A percentile compares a stretch with the other conserved stretches of the same genome.
Conservation (phyloP, 2,113 vertebrate genomes). For the Paracanthobrama guichenoti region DNA sequence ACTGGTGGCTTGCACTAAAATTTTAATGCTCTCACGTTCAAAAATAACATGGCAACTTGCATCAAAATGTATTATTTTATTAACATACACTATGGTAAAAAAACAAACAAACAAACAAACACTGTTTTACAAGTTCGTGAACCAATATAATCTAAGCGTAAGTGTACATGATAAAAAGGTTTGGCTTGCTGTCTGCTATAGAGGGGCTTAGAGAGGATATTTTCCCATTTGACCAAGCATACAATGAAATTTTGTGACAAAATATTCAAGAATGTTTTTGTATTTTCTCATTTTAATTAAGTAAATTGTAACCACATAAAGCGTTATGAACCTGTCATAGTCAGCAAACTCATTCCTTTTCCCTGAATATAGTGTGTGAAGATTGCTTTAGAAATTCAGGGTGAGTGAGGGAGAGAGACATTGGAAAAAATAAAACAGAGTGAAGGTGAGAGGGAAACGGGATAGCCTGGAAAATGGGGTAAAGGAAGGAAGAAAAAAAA, state of each 20-base stretch:
- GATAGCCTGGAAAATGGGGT: neutral
- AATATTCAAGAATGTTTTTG: neutral
- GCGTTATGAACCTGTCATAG: neutral
- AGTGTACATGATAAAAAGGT: no score
- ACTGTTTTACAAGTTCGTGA: no score
- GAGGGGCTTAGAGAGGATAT: no score
- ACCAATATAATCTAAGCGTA: no score
- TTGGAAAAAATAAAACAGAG: neutral
- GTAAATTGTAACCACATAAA: neutral
- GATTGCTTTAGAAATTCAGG: conserved; percentile 59
- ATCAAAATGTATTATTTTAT: neutral
- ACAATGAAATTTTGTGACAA: neutral
- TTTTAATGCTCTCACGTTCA: neutral
- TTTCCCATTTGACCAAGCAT: neutral
- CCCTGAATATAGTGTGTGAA: conserved; percentile 43
- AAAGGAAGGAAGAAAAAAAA: conserved; percentile 40
- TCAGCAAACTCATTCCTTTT: neutral
- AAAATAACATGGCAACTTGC: neutral
- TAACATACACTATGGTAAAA: no score
- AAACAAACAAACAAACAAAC: no score
- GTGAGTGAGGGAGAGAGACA: conserved; percentile 48
- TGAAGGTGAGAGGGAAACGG: conserved; percentile 15
- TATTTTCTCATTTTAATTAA: neutral
- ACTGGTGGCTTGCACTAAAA: neutral
- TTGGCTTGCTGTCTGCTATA: no score